Base-by-base conservation (phyloP, 1,140 invertebrate genomes). In the Drosophila equinoxialis region DNA sequence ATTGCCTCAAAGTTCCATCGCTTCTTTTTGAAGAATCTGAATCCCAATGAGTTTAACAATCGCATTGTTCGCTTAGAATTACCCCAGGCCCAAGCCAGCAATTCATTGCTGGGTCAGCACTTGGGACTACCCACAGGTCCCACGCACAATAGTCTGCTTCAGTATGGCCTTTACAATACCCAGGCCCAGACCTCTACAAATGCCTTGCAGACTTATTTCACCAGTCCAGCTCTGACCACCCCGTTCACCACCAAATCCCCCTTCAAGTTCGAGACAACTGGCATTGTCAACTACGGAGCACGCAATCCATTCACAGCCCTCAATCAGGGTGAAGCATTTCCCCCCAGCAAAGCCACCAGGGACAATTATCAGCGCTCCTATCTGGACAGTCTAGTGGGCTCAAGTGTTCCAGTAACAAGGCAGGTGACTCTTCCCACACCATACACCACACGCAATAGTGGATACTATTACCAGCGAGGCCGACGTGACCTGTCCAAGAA, bases 1-100 rank as follows among this genome's bases (percentile, higher is more conserved):
- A 90, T 97, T 2, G 94, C 95, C 1, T 94, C 95, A 0, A 94
- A 95, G 62, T 96, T 97, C 92, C 96, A 97, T 74, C 96, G 96
- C 65, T 96, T 95, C 92, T 96, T 96, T 93, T 91, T 93, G 33
- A 93, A 94, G 74, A 94, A 94, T 54, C 91, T 96, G 2, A 93
- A 94, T 74, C 67, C 92, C 0, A 89, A 92, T 37, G 95, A 95
- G 61, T 90, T 94, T 3, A 96, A 96, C 81, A 93, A 95, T 33
- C 92, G 95, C 41, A 93, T 96, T 11, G 85, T 96, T 59, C 93
- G 94, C 39, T 90, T 96, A 30, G 75, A 85, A 10, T 48, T 91
- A 57, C 78, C 83, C 4, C 67, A 66, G n/a, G n/a, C 78, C 2
- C 67, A 65, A 14, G n/a, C 58, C 4, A 62, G 70, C 0, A 78